Evolutionary conservation across 2,888 invertebrate genomes (phyloP).

Genomic region (Aspidiotus destructor): DNA sequence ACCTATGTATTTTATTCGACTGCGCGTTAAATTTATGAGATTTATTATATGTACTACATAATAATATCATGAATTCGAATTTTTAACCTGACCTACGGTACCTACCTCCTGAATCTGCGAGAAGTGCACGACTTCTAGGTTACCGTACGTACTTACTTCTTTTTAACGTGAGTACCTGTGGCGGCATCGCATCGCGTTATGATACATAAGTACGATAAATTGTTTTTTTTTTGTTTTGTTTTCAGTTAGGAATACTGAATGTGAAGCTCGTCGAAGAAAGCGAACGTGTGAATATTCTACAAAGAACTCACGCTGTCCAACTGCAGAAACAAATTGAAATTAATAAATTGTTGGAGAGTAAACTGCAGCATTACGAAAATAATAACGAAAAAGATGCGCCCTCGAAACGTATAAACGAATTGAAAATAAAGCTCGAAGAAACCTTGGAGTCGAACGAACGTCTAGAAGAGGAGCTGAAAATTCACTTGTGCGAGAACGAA

Average conservation of each 20-base stretch:
- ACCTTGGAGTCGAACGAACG: conserved; percentile 20
- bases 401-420: conserved; percentile 14
- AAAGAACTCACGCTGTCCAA: not conserved
- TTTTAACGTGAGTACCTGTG: no score
- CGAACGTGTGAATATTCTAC: not conserved
- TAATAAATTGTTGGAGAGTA: conserved; percentile 15
- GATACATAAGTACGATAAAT: no score
- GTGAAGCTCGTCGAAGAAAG: not conserved
- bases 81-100: no score
- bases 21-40: no score
- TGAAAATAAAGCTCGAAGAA: conserved; percentile 19
- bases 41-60: no score
- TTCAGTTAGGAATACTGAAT: conserved; percentile 1
- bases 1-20: no score
- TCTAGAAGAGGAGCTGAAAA: conserved; percentile 3
- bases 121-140: no score
- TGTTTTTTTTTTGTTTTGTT: not conserved
- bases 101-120: no score
- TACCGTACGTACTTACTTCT: no score
- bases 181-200: no score
- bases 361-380: conserved; percentile 9
- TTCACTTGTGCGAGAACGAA: not conserved
- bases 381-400: not conserved
- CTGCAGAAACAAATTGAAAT: conserved; percentile 1
- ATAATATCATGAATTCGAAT: no score